Conservation (phyloP, 2,113 vertebrate genomes). For the Syngnathus typhle region DNA sequence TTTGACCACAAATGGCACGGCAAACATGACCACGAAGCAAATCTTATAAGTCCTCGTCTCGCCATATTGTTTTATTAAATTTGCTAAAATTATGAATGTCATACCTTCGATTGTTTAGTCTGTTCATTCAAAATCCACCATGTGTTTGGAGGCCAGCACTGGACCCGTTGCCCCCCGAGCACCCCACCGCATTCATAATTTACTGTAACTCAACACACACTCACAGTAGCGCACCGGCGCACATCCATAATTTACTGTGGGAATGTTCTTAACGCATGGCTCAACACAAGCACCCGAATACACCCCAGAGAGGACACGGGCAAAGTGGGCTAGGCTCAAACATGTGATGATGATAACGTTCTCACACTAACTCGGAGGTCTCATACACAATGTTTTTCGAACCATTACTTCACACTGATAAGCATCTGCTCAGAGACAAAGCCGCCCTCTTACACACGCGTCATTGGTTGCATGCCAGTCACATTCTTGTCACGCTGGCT, state of each 20-base stretch:
- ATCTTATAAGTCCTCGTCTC: background rate
- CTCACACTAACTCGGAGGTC: background rate
- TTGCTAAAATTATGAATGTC: background rate
- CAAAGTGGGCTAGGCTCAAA: conserved; percentile 30
- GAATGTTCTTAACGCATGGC: conserved; percentile 69
- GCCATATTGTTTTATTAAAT: background rate
- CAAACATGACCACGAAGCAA: background rate
- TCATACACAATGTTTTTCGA: background rate
- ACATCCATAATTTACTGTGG: conserved; percentile 70
- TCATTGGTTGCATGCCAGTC: conserved; percentile 11
- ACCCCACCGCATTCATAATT: conserved; percentile 62
- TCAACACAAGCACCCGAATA: conserved; percentile 56
- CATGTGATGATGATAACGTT: conserved; percentile 3
- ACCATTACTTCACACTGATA: background rate
- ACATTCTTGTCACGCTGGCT: conserved; percentile 36
- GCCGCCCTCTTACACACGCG: background rate
- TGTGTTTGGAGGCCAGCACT: conserved; percentile 28
- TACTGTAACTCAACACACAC: conserved; percentile 40
- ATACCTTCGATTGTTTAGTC: conserved; percentile 7
- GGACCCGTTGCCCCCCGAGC: conserved; percentile 54
- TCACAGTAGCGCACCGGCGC: conserved; percentile 21
- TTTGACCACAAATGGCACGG: too few relatives aligned
- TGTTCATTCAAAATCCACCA: conserved; percentile 20
- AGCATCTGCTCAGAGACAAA: background rate
- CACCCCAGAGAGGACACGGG: conserved; percentile 35